Evolutionary conservation across 2,797 vertebrate species (phyloP), one percentile per base, ranked within the genome.

Genomic region (Peromyscus nudipes): DNA sequence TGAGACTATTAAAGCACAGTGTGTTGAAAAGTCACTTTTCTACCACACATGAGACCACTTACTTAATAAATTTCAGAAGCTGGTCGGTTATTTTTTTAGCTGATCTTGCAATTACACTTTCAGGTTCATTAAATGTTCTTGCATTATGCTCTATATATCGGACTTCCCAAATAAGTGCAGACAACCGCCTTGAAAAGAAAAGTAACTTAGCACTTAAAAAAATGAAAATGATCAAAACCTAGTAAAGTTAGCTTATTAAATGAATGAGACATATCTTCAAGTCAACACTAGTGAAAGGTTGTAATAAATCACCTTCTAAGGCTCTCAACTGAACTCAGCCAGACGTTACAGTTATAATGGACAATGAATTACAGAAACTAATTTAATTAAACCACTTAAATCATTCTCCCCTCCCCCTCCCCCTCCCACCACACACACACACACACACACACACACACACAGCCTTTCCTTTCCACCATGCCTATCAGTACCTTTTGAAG

Each of bases 151-250:
- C 99, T 97, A 99, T 99, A 81, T 99, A 99, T 94, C 99, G 99
- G 92, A 99, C 99, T 98, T 99, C 99, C 99, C 99, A 99, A 94
- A 99, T 99, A 98, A 99, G 98, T 16, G 99, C 99, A 89, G 99
- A 99, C 5, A 99, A 98, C 92, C 99, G 99, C 98, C 99, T 99
- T 96, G 65, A 97, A 98, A 89, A 96, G 14, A 97, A 95, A 97
- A 1, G 65, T 0, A 94, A 77, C n/a, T 97, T 87, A 95, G 21
- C 27, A 19, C 17, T 97, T 60, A 52, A 27, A 88, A 97, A 97
- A 96, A 91, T 67, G 23, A 91, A 91, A 94, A 91, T 4, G 86
- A 27, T 71, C 7, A 34, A 93, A 90, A 84, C 2, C 60, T 77
- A 83, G 79, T 82, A 13, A 79, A 79, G 57, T 27, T n/a, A 52